A percentile compares a stretch with the other conserved stretches of the same genome.
Evolutionary conservation across 2,888 invertebrate genomes (phyloP).

Genomic region (Aleiodes leptofemur): DNA sequence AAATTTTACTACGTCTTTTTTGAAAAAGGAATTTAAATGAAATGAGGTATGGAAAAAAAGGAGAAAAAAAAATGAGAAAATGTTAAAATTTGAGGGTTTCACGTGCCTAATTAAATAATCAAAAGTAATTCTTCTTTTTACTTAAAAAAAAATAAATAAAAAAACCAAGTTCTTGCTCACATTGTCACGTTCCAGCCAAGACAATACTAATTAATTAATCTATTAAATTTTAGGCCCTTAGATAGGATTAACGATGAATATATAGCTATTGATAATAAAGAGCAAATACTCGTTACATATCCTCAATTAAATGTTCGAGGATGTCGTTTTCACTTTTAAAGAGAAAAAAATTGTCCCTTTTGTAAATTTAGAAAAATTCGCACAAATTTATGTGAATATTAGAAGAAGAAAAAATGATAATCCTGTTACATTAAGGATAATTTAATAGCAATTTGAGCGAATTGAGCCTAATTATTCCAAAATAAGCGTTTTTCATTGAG

Average conservation of each 20-base stretch:
- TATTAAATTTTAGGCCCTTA: constrained; percentile 39
- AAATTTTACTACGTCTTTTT: constrained; percentile 21
- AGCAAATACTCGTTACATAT: constrained; percentile 48
- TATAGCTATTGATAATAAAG: constrained; percentile 35
- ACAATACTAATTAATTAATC: constrained; percentile 39
- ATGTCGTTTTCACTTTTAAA: not conserved
- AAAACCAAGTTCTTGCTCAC: constrained; percentile 33
- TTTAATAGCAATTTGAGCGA: too few species aligned
- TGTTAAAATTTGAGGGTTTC: constrained; percentile 31
- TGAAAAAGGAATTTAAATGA: not conserved
- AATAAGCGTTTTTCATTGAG: too few species aligned
- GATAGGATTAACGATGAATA: constrained; percentile 30
- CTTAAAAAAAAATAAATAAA: not conserved
- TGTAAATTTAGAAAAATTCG: constrained; percentile 19
- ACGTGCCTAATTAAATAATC: constrained; percentile 38
- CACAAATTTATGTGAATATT: constrained; percentile 10
- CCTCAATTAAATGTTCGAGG: constrained; percentile 14
- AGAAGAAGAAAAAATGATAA: too few species aligned
- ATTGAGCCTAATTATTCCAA: too few species aligned
- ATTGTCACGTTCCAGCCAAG: constrained; percentile 42
- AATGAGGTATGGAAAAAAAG: not conserved
- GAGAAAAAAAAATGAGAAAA: not conserved
- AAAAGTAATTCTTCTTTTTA: constrained; percentile 13
- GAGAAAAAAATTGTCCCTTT: not conserved
- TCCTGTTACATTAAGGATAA: too few species aligned